These are phyloP conservation scores for Nettapus auritus DNA, from an alignment of 2,113 vertebrate genomes.

Conservation along the genomic window DNA sequence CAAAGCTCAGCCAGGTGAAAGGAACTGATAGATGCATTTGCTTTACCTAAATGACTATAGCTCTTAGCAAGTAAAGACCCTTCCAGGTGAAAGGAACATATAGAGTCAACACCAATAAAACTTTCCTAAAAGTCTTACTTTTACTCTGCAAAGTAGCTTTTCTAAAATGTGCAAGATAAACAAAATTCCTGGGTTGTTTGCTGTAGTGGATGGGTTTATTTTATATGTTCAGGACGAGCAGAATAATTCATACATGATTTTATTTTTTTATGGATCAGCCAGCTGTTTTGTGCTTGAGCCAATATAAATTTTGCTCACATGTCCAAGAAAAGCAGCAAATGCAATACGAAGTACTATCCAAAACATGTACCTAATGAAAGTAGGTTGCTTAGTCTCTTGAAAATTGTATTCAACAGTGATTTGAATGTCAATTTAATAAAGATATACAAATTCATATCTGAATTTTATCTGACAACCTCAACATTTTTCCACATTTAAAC, in stretches of 20 bases:
- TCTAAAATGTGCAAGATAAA: conserved; percentile 20
- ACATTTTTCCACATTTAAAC: neutral
- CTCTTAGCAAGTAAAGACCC: neutral
- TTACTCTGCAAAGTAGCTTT: neutral
- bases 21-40: neutral
- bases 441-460: neutral
- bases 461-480: conserved; percentile 7
- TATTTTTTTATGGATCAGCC: neutral
- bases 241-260: conserved; percentile 17
- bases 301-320: neutral
- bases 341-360: neutral
- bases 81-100: conserved; percentile 16
- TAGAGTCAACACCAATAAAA: neutral
- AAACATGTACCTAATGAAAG: neutral
- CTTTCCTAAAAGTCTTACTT: neutral
- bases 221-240: neutral
- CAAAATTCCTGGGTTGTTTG: neutral
- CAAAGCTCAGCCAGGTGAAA: neutral
- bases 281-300: neutral
- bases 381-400: neutral
- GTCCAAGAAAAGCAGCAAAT: neutral
- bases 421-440: conserved; percentile 11
- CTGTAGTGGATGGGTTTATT: neutral
- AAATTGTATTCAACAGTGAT: neutral
- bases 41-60: neutral